Percentiles rank a stretch among this genome's conserved stretches.
phyloP scores from a whole-genome alignment of 2,113 vertebrate genomes.

The Boulengeromyrus knoepffleri region DNA sequence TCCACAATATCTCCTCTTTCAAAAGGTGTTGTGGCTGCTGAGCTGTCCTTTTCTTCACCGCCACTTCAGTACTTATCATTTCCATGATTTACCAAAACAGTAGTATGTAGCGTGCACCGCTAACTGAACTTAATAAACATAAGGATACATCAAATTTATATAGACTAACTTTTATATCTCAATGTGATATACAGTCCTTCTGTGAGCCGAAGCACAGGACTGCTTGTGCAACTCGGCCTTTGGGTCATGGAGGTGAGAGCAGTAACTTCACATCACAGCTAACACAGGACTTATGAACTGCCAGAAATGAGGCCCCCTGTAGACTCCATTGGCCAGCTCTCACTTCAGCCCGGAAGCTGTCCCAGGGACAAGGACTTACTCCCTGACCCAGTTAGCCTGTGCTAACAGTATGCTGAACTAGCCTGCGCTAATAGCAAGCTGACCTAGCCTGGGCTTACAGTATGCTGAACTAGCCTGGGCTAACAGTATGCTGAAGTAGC shows the following conservation, averaged over 20 bases:
- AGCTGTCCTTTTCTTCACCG: not conserved
- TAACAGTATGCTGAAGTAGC: not conserved
- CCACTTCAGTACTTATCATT: not conserved
- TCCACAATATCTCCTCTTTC: not conserved
- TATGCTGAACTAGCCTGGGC: not conserved
- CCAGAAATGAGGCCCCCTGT: not conserved
- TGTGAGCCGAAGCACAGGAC: not conserved
- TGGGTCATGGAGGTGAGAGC: not conserved
- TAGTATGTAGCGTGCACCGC: not conserved
- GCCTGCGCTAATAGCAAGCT: too few relatives aligned
- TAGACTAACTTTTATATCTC: not conserved
- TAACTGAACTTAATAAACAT: not conserved
- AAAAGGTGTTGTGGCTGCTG: not conserved
- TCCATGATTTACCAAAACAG: not conserved
- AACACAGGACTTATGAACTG: not conserved
- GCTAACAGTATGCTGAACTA: too few relatives aligned
- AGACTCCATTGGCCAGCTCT: not conserved
- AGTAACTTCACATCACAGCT: not conserved
- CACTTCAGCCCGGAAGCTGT: not conserved
- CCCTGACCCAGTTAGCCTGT: not conserved
- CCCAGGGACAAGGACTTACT: not conserved
- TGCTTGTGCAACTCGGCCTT: not conserved
- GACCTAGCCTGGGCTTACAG: too few relatives aligned
- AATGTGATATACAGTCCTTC: not conserved
- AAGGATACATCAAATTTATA: not conserved